Conservation (phyloP, 2,888 invertebrate species). For the Alloplasta piceator region DNA sequence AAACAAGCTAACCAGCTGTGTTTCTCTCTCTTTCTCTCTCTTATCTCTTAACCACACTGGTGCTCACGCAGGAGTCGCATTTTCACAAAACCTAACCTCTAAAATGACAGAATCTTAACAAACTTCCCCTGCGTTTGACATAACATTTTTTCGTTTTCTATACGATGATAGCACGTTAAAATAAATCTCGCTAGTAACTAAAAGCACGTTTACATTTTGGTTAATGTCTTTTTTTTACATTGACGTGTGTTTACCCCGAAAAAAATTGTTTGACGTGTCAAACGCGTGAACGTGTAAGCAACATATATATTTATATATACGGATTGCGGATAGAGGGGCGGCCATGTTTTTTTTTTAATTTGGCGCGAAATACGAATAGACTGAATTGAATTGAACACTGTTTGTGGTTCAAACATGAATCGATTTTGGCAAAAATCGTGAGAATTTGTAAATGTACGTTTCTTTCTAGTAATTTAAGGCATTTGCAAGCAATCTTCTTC, state of each 20-base stretch:
- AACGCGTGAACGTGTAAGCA: constrained; percentile 14
- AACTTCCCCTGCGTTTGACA: background rate
- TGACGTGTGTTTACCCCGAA: background rate
- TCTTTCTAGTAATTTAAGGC: no score
- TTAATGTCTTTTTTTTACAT: background rate
- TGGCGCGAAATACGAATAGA: no score
- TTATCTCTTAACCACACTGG: background rate
- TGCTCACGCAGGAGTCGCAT: background rate
- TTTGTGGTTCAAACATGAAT: no score
- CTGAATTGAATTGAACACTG: no score
- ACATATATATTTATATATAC: no score
- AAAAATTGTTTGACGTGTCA: constrained; percentile 54
- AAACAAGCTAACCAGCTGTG: background rate
- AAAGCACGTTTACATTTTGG: constrained; percentile 28
- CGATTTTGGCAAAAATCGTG: no score
- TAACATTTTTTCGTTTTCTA: background rate
- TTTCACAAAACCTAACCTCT: constrained; percentile 7
- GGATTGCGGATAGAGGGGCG: no score
- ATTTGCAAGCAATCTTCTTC: no score
- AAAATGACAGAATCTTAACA: background rate
- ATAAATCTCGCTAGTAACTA: constrained; percentile 3
- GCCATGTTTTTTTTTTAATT: no score
- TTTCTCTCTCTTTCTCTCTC: background rate
- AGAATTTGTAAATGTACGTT: no score
- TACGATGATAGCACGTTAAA: background rate